phyloP scores from a whole-genome alignment of 2,797 vertebrate species.

The Brotula barbata region DNA sequence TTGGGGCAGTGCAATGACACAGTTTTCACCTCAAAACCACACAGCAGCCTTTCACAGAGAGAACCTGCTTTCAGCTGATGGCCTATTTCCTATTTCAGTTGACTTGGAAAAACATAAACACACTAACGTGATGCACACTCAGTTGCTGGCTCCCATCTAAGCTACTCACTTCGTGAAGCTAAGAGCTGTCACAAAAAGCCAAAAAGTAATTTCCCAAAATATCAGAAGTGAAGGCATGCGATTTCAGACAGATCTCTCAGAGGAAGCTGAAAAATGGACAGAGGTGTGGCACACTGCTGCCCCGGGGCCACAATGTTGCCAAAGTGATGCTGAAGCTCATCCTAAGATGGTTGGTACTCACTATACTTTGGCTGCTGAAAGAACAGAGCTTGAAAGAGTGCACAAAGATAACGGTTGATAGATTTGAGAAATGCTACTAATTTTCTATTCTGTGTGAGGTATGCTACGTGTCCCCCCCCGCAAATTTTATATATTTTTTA shows the following conservation, averaged over 20 bases:
- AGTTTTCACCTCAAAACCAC: slow-evolving; percentile 59
- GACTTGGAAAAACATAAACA: too few relatives aligned
- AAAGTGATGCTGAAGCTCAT: slow-evolving; percentile 32
- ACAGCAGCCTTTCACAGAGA: slow-evolving; percentile 44
- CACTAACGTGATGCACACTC: slow-evolving; percentile 8
- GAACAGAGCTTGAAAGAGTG: slow-evolving; percentile 53
- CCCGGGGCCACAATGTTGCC: slow-evolving; percentile 39
- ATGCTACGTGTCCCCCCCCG: slow-evolving; percentile 21
- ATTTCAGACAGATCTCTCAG: slow-evolving; percentile 25
- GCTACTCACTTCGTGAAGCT: neutral
- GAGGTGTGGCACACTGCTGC: slow-evolving; percentile 27
- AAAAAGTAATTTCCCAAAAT: slow-evolving; percentile 8
- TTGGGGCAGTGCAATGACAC: slow-evolving; percentile 52
- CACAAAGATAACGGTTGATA: slow-evolving; percentile 28
- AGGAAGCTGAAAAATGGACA: slow-evolving; percentile 53
- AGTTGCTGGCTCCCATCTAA: slow-evolving; percentile 21
- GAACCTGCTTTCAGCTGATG: slow-evolving; percentile 33
- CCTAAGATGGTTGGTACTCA: slow-evolving; percentile 31
- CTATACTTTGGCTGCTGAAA: slow-evolving; percentile 48
- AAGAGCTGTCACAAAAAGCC: neutral
- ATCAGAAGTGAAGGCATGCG: slow-evolving; percentile 6
- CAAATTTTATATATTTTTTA: slow-evolving; percentile 39
- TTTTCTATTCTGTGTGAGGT: slow-evolving; percentile 66
- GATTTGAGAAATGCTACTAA: slow-evolving; percentile 59
- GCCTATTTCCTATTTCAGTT: slow-evolving; percentile 29